Evolutionary conservation across 2,113 vertebrate species (phyloP), one percentile per base, ranked within the genome.

Genomic region (Anolis sagrei): DNA sequence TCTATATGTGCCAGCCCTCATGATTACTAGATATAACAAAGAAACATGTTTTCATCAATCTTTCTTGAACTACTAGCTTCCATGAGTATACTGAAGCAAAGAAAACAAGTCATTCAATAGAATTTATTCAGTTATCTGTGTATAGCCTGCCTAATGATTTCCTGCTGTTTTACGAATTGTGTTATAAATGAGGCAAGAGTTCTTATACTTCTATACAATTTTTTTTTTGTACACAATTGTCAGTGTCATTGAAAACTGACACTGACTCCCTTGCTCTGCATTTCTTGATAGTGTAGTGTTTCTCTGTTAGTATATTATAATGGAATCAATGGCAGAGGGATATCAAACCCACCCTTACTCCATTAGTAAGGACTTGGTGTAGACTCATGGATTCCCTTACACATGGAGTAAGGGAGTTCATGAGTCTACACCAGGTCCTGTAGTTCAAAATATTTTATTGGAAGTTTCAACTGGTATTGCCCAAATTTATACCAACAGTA

Each of bases 11-110:
- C 32, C 5, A 18, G n/a, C 39, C 66, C 6, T 7, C n/a, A 62
- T 90, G 86, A 89, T n/a, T 87, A 81, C 39, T 39, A 89, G 54
- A 77, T 11, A 16, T 10, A 68, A 69, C 8, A 13, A 68, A 29
- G 25, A 23, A 49, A 48, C 25, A n/a, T 79, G 29, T 18, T 54
- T 54, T 69, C 64, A n/a, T 27, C 36, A 36, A 68, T 39, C 39
- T 49, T 21, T 49, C 39, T 19, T 32, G n/a, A 66, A 49, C 62
- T n/a, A 68, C 48, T 68, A 32, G 14, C 62, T 18, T 19, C 27
- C 19, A 19, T n/a, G 36, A 48, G 21, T 68, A 39, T 80, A 68
- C 68, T 39, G 14, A 48, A 44, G 39, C 27, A 19, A n/a, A 68
- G 79, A 18, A 68, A 19, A 19, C 51, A 61, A 34, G 16, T 34